Percentiles rank a stretch among this genome's conserved stretches.
phyloP scores from a whole-genome alignment of 2,113 vertebrate species.

The Eurystomus gularis region DNA sequence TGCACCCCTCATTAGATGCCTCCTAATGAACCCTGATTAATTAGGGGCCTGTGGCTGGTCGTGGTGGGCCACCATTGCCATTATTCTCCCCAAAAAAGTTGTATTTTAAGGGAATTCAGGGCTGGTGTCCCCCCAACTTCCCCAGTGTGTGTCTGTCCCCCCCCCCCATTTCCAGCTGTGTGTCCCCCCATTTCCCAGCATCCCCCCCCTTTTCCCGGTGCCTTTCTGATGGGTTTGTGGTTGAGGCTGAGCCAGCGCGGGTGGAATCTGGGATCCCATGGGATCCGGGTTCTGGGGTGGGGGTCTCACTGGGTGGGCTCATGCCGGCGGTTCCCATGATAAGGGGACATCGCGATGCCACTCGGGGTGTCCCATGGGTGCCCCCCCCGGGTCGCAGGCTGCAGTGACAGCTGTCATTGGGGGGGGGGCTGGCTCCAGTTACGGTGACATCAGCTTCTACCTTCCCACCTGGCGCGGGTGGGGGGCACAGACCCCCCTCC shows the following conservation, averaged over 20 bases:
- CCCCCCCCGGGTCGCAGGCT: neutral
- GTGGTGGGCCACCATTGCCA: neutral
- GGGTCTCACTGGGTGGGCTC: neutral
- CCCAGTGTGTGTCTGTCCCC: too few species aligned
- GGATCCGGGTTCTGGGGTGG: neutral
- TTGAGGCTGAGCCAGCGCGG: neutral
- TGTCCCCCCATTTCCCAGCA: neutral
- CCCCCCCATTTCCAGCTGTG: neutral
- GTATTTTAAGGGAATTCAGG: neutral
- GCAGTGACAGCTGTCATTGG: slow-evolving; percentile 10
- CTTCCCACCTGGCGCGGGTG: slow-evolving; percentile 44
- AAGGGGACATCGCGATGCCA: neutral
- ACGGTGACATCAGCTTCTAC: slow-evolving; percentile 53
- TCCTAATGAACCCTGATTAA: neutral
- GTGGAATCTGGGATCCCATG: neutral
- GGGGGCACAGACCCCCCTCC: neutral
- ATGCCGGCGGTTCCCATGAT: neutral
- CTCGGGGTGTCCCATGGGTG: neutral
- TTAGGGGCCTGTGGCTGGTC: neutral
- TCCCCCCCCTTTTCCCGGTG: neutral
- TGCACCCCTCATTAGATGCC: neutral
- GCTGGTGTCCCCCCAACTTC: neutral
- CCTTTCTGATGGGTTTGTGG: neutral
- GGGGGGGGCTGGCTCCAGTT: neutral
- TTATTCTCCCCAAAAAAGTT: neutral